phyloP scores from a whole-genome alignment of 2,888 invertebrate species.

The Synergus gifuensis region DNA sequence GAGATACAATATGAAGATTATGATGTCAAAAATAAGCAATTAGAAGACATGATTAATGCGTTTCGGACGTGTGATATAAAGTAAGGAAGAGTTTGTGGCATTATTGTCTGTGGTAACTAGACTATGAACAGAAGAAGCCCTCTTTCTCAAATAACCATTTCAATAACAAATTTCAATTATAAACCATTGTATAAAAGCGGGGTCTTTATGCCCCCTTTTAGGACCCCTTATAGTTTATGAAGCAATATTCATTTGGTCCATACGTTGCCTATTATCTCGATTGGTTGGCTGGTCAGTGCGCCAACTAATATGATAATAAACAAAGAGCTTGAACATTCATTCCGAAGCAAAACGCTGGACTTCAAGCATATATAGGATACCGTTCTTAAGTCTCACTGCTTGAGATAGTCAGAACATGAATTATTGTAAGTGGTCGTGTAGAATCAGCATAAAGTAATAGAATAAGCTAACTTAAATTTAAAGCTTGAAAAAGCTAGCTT shows the following conservation, averaged over 20 bases:
- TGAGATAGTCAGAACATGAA: slow-evolving; percentile 16
- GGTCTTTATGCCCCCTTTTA: slow-evolving; percentile 43
- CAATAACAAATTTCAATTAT: slow-evolving; percentile 45
- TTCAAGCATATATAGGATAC: not conserved
- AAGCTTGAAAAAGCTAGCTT: no score
- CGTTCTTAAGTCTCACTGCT: slow-evolving; percentile 17
- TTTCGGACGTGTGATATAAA: not conserved
- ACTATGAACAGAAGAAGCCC: slow-evolving; percentile 52
- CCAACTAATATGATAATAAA: slow-evolving; percentile 58
- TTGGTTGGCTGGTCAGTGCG: slow-evolving; percentile 50
- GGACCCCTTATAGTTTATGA: slow-evolving; percentile 46
- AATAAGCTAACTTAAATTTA: no score
- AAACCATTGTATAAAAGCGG: slow-evolving; percentile 50
- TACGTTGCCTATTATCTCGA: slow-evolving; percentile 57
- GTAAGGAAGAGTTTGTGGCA: not conserved
- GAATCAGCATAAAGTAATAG: not conserved
- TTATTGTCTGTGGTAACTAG: not conserved
- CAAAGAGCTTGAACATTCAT: not conserved
- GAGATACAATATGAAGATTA: no score
- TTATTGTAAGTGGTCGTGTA: slow-evolving; percentile 12
- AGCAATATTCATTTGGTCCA: slow-evolving; percentile 58
- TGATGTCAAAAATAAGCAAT: no score
- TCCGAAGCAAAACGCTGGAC: slow-evolving; percentile 6
- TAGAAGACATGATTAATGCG: not conserved
- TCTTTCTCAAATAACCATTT: slow-evolving; percentile 54